Evolutionary conservation across 2,888 invertebrate species (phyloP), one percentile per base, ranked within the genome.

Genomic region (Parelbella ahira): DNA sequence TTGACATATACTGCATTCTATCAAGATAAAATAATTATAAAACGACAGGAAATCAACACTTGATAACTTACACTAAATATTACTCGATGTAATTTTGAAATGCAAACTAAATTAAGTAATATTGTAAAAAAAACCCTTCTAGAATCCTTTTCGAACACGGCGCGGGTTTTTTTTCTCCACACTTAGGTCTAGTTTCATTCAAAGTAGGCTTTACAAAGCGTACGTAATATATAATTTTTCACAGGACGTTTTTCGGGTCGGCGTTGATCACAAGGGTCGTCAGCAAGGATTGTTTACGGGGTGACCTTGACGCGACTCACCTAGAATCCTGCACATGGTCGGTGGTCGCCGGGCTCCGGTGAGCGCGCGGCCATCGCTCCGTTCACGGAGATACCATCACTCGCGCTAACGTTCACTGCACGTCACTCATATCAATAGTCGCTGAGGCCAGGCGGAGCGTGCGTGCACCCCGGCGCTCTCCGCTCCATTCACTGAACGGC

Each of bases 401-500:
- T 65, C 3, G 55, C 63, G 57, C 56, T 61, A 57, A 60, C 58
- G 48, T 32, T 50, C 71, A 71, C 74, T 61, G 58, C 62, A 65
- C 55, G 64, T 68, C 80, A 78, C 76, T 65, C 75, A 79, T 69
- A 62, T 53, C 68, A 68, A 61, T 57, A 48, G 48, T 51, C 51
- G 56, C 49, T 47, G 48, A 27, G 46, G 51, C 44, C 43, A 49
- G 51, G 48, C 50, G 51, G 44, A 45, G 47, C 54, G 56, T 58
- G 63, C 80, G 77, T 69, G 69, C 70, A 53, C 58, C 47, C 65
- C 50, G 50, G 56, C 47, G 66, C 60, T 54, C 54, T 56, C 54
- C 63, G 54, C 55, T 70, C 64, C 86, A 82, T 83, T 81, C 83
- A 87, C 87, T 87, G 82, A 63, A 64, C 63, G 65, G 72, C 79